phyloP scores from a whole-genome alignment of 2,888 invertebrate species.

The Thymelicus lineola region DNA sequence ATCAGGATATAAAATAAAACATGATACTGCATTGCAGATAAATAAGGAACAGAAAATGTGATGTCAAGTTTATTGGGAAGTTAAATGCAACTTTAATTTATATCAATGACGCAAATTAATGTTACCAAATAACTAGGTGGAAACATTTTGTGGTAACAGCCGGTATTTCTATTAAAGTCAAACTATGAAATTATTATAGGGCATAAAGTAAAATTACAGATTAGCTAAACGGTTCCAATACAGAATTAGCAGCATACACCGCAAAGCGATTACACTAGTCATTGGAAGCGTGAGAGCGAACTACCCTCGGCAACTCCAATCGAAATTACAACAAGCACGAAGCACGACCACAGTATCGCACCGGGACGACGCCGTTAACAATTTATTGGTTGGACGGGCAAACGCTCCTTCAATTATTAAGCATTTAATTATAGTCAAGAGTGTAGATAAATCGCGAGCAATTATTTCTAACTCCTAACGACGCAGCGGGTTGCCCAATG shows the following conservation, averaged over 20 bases:
- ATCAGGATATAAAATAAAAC: too few relatives aligned
- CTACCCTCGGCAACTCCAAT: conserved; percentile 69
- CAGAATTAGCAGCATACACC: conserved; percentile 62
- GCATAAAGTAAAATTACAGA: conserved; percentile 34
- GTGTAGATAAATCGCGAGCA: conserved; percentile 73
- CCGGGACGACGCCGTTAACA: conserved; percentile 53
- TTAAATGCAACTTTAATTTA: too few relatives aligned
- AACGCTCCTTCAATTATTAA: conserved; percentile 77
- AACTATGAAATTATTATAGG: conserved; percentile 21
- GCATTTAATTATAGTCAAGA: conserved; percentile 76
- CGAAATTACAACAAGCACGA: conserved; percentile 75
- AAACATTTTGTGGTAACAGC: background rate
- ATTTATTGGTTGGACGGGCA: conserved; percentile 68
- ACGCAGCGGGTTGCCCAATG: conserved; percentile 73
- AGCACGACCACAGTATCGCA: conserved; percentile 73
- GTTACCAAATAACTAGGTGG: background rate
- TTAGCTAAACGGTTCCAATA: conserved; percentile 35
- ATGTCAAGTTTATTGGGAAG: too few relatives aligned
- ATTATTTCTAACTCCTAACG: conserved; percentile 77
- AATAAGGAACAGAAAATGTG: too few relatives aligned
- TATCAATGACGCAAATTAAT: too few relatives aligned
- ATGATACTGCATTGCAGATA: too few relatives aligned
- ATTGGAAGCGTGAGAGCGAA: conserved; percentile 78
- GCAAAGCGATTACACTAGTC: conserved; percentile 67
- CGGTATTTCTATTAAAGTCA: background rate